phyloP scores from a whole-genome alignment of 2,797 vertebrate genomes.

The Salarias fasciatus region DNA sequence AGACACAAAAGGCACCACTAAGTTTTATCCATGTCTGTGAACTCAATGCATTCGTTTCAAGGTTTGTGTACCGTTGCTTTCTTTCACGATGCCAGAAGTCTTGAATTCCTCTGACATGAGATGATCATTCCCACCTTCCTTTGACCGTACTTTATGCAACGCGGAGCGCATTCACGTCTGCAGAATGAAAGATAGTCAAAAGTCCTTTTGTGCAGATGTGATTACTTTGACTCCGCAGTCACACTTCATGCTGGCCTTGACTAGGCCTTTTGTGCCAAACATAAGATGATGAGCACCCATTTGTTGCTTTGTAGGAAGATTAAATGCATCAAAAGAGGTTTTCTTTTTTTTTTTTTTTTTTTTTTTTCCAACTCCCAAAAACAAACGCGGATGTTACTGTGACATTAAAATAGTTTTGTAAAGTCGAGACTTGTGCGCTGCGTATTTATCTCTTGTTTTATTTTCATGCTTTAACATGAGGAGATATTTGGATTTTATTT shows the following conservation, averaged over 20 bases:
- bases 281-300: slow-evolving; percentile 30
- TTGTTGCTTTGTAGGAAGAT: slow-evolving; percentile 12
- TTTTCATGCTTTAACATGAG: too few relatives aligned
- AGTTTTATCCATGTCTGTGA: slow-evolving; percentile 27
- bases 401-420: neutral
- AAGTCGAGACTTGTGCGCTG: neutral
- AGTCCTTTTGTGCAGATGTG: slow-evolving; percentile 47
- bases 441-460: neutral
- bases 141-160: neutral
- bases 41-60: slow-evolving; percentile 27
- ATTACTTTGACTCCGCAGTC: slow-evolving; percentile 32
- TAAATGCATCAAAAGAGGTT: slow-evolving; percentile 17
- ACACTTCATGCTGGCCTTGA: slow-evolving; percentile 49
- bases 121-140: slow-evolving; percentile 20
- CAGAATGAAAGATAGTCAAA: slow-evolving; percentile 38
- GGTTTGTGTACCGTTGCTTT: slow-evolving; percentile 28
- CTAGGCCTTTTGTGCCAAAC: slow-evolving; percentile 27
- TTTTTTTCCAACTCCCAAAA: neutral
- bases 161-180: slow-evolving; percentile 13
- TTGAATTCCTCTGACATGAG: slow-evolving; percentile 22
- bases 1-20: slow-evolving; percentile 5
- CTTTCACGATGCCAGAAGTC: slow-evolving; percentile 22
- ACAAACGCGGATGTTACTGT: neutral
- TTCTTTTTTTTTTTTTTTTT: slow-evolving; percentile 22
- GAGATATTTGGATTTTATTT: neutral